phyloP scores from a whole-genome alignment of 37 sponge, comb jelly and placozoan genomes.

The Bolinopsis microptera region DNA sequence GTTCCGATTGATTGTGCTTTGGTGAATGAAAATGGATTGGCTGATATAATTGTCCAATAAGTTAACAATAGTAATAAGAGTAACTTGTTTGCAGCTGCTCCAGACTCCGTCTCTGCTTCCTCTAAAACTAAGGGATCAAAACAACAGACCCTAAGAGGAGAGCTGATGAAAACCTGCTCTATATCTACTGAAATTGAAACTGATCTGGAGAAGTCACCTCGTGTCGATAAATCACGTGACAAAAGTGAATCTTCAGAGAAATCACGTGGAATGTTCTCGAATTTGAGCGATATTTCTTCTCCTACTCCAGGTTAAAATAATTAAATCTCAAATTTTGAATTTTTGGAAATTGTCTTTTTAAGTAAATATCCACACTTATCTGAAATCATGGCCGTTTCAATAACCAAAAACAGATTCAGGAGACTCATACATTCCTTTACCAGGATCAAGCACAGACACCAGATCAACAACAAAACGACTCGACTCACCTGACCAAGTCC shows the following conservation, averaged over 20 bases:
- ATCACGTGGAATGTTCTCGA: conserved; percentile 15
- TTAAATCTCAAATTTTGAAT: background rate
- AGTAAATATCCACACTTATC: no score
- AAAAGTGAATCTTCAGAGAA: background rate
- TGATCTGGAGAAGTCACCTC: background rate
- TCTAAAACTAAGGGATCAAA: background rate
- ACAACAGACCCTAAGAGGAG: background rate
- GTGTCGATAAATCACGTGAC: conserved; percentile 1
- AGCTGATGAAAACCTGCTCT: conserved; percentile 6
- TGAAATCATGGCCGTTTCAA: no score
- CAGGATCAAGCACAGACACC: conserved; percentile 6
- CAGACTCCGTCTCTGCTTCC: background rate
- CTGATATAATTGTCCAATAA: no score
- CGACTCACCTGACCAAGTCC: background rate
- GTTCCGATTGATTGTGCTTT: no score
- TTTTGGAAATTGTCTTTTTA: no score
- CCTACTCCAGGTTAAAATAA: background rate
- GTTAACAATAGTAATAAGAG: no score
- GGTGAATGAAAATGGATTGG: no score
- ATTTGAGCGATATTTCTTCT: background rate
- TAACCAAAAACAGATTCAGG: no score
- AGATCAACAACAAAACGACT: background rate
- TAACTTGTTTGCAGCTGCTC: background rate
- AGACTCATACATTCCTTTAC: no score
- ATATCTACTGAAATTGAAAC: background rate